Base-by-base conservation (phyloP, 2,797 vertebrate species). In the Loriculus beryllinus region DNA sequence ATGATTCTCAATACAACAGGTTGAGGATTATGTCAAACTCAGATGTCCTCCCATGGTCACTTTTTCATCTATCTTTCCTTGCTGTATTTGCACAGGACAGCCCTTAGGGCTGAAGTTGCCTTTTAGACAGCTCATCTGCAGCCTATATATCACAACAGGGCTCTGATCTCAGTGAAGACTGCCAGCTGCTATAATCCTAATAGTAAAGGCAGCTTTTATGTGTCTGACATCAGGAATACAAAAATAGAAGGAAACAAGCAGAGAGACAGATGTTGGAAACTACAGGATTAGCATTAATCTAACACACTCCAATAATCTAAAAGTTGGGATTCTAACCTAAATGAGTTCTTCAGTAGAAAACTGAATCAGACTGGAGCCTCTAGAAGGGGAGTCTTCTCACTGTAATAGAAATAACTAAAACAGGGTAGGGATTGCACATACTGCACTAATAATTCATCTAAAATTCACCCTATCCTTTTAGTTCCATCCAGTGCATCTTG, bases 341-440 rank as follows among this genome's bases (percentile, higher is more conserved):
- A 31, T 0, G 2, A 42, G 40, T 39, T 75, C n/a, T 72, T 82
- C 42, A 72, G 25, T 6, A 47, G n/a, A 18, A 47, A 86, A 31
- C 5, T 26, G 42, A 76, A 81, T 62, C 5, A 31, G 26, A 12
- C 3, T 75, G 62, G 45, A 40, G 6, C 12, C 48, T 90, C 25
- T 11, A 71, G 70, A 89, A 85, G 11, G 15, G 57, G 49, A 79
- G 65, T 62, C 7, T 86, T 90, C 64, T 28, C 26, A 16, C 16
- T 52, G 14, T 33, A 49, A 25, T 47, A 33, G 4, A 56, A 28
- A 21, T 26, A 43, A 63, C 4, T 47, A 29, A 69, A 69, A 1
- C 5, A 25, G 12, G 18, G 3, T 20, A 39, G 1, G 2, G 11
- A 15, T 35, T 33, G 11, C 5, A 19, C 0, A 0, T 33, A 9